Conservation (phyloP, 2,113 vertebrate species). For the Myrmecobius fasciatus region DNA sequence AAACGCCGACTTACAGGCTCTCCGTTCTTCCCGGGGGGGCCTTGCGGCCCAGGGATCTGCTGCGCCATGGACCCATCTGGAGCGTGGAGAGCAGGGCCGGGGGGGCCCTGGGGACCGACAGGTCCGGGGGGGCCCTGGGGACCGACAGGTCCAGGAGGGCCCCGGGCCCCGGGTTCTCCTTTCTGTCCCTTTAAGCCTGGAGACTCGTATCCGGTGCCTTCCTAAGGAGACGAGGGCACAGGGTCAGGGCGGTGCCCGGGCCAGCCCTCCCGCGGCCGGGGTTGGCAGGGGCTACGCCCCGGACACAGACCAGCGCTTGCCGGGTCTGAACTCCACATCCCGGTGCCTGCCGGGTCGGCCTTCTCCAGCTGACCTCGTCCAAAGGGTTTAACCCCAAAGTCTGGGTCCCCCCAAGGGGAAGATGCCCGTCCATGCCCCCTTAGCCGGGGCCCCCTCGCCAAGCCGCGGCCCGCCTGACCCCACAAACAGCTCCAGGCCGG, state of each 20-base stretch:
- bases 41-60: conserved; percentile 81
- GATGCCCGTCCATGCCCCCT: no score
- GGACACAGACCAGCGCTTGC: no score
- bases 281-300: no score
- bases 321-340: no score
- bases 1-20: conserved; percentile 92
- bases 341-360: not conserved
- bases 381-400: not conserved
- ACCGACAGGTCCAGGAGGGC: conserved; percentile 82
- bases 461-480: no score
- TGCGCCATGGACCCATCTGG: conserved; percentile 74
- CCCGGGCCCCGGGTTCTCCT: conserved; percentile 87
- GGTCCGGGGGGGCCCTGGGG: conserved; percentile 80
- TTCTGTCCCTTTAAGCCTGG: conserved; percentile 89
- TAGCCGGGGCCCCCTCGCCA: no score
- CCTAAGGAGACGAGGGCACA: conserved; percentile 78
- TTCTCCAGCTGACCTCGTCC: not conserved
- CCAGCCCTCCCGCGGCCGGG: accelerated
- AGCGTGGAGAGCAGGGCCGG: conserved; percentile 53
- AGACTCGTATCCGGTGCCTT: conserved; percentile 89
- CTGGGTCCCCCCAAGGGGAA: not conserved
- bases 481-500: no score
- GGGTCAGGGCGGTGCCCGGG: not conserved
- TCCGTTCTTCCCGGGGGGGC: conserved; percentile 87
- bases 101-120: conserved; percentile 81